Evolutionary conservation across 53 echinoderm and acorn worm genomes (phyloP), one percentile per base, ranked within the genome.

Genomic region (Echinometra lucunter): DNA sequence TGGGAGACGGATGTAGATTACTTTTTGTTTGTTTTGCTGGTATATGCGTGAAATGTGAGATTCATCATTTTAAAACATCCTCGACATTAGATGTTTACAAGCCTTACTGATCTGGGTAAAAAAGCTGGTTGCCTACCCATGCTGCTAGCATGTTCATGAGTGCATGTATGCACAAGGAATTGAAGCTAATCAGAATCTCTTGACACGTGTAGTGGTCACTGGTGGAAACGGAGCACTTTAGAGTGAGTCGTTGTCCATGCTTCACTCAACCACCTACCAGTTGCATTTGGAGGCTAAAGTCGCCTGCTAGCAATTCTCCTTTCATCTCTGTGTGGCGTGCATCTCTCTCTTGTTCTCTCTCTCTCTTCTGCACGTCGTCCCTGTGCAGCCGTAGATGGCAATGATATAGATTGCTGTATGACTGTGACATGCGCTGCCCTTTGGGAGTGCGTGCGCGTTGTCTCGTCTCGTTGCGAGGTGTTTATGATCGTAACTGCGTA

Each of bases 151-250:
- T 85, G 85, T 85, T 11, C 85, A 47, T 28, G 81, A 4, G 81
- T 81, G 85, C 85, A 30, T 85, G 85, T 85, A 49, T 85, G 85
- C 85, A 85, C 85, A 85, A 85, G 85, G 47, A 85, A 85, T 28
- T 12, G 85, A 28, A 85, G 85, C 85, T 85, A 85, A 85, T 47
- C 85, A 85, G 49, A 85, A 85, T 49, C 53, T 85, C 85, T 85
- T 85, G 85, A 85, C 85, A 85, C 85, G 49, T 49, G 13, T 18
- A 47, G 49, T 85, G 85, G 47, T 53, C 47, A 85, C 81, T 30
- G 44, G 44, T 81, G 44, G 81, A 81, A 81, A 44, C 21, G 19
- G 49, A 21, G 85, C 85, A 85, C 85, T 49, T 85, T 47, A 85
- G 53, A 85, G 85, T 4, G n/a, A 28, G 12, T 85, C 28, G 85